Conservation (phyloP, 2,888 invertebrate genomes). For the Acanthosepion esculentum region DNA sequence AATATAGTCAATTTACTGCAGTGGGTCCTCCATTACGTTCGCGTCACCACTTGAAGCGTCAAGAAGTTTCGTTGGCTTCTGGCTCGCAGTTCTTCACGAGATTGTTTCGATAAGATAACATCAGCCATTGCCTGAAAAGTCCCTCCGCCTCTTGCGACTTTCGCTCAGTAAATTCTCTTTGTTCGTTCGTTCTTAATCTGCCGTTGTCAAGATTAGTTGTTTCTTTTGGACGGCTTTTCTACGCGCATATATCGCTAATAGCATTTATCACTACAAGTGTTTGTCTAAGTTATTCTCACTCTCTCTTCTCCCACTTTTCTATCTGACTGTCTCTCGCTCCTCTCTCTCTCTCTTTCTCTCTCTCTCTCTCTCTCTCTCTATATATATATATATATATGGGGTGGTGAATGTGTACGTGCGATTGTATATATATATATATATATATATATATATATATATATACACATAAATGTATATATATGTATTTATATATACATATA, state of each 20-base stretch:
- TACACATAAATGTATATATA: not conserved
- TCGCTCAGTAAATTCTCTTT: not conserved
- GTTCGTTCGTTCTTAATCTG: not conserved
- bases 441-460: not conserved
- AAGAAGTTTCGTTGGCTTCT: not conserved
- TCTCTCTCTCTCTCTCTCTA: not conserved
- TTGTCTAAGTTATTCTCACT: not conserved
- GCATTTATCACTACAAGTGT: not conserved
- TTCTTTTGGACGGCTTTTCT: not conserved
- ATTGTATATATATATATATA: no score
- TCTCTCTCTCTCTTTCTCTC: no score
- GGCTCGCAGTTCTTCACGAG: not conserved
- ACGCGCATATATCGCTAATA: not conserved
- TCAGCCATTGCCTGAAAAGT: not conserved
- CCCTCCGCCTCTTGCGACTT: not conserved
- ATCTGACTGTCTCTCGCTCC: accelerated
- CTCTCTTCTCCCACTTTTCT: not conserved
- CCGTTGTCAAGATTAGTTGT: not conserved
- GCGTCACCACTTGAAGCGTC: not conserved
- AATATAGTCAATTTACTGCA: not conserved
- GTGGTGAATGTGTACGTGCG: not conserved
- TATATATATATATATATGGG: not conserved
- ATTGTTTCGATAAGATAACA: constrained; percentile 25
- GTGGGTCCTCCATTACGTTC: not conserved
- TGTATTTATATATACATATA: no score